Evolutionary conservation across 2,888 invertebrate genomes (phyloP).

Genomic region (Coenonympha arcania): DNA sequence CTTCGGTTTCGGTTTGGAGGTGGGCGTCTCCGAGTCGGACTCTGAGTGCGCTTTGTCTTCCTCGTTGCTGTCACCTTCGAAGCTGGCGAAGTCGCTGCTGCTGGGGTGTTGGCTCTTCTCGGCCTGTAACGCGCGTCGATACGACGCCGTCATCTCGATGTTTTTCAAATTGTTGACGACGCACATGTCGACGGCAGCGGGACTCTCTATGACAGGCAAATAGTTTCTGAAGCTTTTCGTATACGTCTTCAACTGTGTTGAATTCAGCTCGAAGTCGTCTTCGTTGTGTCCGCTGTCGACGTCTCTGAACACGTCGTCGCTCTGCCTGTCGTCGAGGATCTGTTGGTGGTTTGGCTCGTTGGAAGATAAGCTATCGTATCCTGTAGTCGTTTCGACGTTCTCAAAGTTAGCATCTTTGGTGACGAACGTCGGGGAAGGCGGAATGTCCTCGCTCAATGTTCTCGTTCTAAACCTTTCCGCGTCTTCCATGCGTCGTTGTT

Average conservation of each 20-base stretch:
- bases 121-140: conserved; percentile 37
- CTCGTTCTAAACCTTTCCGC: conserved; percentile 83
- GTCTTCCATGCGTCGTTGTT: conserved; percentile 77
- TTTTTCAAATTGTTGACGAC: conserved; percentile 66
- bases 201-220: conserved; percentile 64
- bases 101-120: conserved; percentile 48
- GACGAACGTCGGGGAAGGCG: conserved; percentile 68
- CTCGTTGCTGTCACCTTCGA: conserved; percentile 75
- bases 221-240: conserved; percentile 71
- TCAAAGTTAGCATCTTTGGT: conserved; percentile 63
- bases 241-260: conserved; percentile 75
- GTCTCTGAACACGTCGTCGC: conserved; percentile 50
- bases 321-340: conserved; percentile 45
- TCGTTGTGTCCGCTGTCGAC: conserved; percentile 81
- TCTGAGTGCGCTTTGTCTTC: conserved; percentile 71
- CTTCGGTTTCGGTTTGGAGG: conserved; percentile 68
- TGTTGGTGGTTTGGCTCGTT: conserved; percentile 62
- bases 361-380: conserved; percentile 64
- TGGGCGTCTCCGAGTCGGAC: conserved; percentile 53
- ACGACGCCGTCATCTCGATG: conserved; percentile 62
- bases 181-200: conserved; percentile 62
- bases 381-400: conserved; percentile 65
- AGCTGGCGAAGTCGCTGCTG: conserved; percentile 63
- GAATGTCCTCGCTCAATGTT: conserved; percentile 75
- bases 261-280: conserved; percentile 79